A percentile compares a stretch with the other conserved stretches of the same genome.
These are phyloP conservation scores for Tethea ocularis DNA, from an alignment of 2,888 invertebrate species.

Conservation along the genomic window DNA sequence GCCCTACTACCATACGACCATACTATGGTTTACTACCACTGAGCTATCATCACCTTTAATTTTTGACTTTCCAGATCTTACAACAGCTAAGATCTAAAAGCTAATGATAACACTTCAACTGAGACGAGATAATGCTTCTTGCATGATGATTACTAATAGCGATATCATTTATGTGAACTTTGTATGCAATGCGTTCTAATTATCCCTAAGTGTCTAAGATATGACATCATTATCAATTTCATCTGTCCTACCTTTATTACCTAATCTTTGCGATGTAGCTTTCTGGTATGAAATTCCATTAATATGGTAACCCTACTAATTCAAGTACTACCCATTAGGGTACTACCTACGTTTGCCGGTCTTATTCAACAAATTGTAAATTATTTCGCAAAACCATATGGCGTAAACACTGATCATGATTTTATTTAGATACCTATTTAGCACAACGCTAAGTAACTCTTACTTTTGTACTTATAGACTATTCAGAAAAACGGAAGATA, in stretches of 20 bases:
- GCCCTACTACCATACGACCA: no score
- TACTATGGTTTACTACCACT: no score
- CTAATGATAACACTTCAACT: no score
- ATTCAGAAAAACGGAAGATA: no score
- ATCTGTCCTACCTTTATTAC: not conserved
- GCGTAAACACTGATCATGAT: constrained; percentile 1
- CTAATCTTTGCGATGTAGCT: not conserved
- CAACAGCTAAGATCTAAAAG: no score
- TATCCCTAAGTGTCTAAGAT: not conserved
- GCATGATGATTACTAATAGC: not conserved
- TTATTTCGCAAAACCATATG: constrained; percentile 16
- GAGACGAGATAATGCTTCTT: no score
- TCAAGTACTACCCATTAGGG: constrained; percentile 13
- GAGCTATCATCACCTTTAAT: no score
- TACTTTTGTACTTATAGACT: no score
- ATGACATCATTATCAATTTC: not conserved
- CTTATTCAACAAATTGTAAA: constrained; percentile 13
- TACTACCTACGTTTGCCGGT: constrained; percentile 6
- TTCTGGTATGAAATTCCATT: not conserved
- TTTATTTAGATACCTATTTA: not conserved
- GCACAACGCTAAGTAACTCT: no score
- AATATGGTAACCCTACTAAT: constrained; percentile 8
- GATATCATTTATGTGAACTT: not conserved
- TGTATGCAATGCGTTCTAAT: not conserved
- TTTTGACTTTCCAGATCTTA: no score